These are phyloP conservation scores for Psittacula echo DNA, from an alignment of 2,797 vertebrate species.

Conservation along the genomic window DNA sequence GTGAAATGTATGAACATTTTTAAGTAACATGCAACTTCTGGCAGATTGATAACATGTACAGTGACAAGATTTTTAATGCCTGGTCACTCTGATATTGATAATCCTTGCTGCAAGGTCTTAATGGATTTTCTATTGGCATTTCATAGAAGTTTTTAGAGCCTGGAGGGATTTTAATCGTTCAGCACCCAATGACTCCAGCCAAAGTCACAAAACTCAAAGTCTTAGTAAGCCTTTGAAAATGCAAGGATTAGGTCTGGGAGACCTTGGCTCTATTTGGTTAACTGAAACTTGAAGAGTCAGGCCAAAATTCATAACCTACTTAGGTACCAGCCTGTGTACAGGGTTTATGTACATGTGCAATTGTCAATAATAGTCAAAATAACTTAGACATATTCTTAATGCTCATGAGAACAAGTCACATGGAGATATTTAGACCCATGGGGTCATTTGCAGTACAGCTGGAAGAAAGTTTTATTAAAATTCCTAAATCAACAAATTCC, in stretches of 20 bases:
- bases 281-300: slow-evolving; percentile 27
- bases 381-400: not conserved
- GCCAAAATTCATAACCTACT: slow-evolving; percentile 44
- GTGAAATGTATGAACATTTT: slow-evolving; percentile 44
- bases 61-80: not conserved
- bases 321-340: slow-evolving; percentile 56
- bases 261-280: slow-evolving; percentile 22
- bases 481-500: slow-evolving; percentile 48
- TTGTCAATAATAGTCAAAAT: slow-evolving; percentile 37
- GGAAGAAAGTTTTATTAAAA: slow-evolving; percentile 52
- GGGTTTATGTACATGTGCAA: slow-evolving; percentile 29
- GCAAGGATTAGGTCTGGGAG: slow-evolving; percentile 30
- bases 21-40: slow-evolving; percentile 10
- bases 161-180: not conserved
- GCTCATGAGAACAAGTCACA: slow-evolving; percentile 41
- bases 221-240: slow-evolving; percentile 44
- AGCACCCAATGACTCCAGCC: not conserved
- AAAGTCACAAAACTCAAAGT: not conserved
- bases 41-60: not conserved
- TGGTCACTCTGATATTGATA: not conserved
- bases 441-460: slow-evolving; percentile 57
- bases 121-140: not conserved
- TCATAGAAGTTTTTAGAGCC: not conserved
- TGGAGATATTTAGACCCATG: not conserved
- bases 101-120: not conserved